phyloP scores from a whole-genome alignment of 2,113 vertebrate genomes.

The Aix galericulata region DNA sequence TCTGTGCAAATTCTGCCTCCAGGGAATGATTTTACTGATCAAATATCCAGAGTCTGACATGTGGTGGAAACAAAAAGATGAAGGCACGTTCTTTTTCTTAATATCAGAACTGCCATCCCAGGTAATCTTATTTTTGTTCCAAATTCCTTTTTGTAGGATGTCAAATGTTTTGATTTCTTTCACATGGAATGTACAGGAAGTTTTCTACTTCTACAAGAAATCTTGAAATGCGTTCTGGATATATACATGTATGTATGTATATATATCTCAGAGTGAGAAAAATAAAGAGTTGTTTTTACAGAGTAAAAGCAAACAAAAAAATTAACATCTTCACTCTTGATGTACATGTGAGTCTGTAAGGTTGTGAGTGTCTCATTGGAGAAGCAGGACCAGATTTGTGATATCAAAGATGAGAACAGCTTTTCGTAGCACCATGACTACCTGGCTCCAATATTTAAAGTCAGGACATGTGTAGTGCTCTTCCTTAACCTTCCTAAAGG shows the following conservation, averaged over 20 bases:
- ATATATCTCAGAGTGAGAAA: not conserved
- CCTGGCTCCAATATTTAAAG: not conserved
- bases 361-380: accelerated
- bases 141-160: not conserved
- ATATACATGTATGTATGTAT: no score
- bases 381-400: not conserved
- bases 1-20: not conserved
- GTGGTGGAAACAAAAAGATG: not conserved
- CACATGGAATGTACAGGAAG: not conserved
- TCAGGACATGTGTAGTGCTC: not conserved
- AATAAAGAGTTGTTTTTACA: not conserved
- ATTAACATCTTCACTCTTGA: not conserved
- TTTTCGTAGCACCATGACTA: not conserved
- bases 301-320: not conserved
- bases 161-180: not conserved
- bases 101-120: not conserved
- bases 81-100: not conserved
- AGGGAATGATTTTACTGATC: not conserved
- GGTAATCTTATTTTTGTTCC: not conserved
- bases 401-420: not conserved
- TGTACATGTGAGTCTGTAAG: not conserved
- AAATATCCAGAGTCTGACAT: not conserved
- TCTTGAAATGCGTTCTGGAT: not conserved
- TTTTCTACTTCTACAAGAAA: not conserved
- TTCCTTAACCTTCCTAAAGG: not conserved